Conservation (phyloP, 2,888 invertebrate genomes). For the Leucania comma region DNA sequence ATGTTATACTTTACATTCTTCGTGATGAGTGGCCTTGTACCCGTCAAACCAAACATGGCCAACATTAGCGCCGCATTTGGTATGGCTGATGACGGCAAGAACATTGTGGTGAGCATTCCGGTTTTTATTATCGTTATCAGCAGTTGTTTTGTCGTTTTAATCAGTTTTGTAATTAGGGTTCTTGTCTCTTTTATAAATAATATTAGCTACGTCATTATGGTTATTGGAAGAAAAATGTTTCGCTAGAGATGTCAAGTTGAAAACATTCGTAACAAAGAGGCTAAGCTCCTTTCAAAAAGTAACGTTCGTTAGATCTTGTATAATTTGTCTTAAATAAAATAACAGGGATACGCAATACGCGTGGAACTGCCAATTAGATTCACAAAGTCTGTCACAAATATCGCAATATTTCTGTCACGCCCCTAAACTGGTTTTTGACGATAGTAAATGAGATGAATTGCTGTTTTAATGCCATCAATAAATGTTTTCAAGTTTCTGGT, state of each 20-base stretch:
- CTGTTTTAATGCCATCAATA: neutral
- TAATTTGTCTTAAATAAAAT: constrained; percentile 1
- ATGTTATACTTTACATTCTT: constrained; percentile 88
- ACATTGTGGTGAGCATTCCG: constrained; percentile 81
- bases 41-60: constrained; percentile 89
- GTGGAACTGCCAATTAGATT: neutral
- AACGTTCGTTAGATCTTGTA: neutral
- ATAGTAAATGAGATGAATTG: neutral
- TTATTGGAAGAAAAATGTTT: neutral
- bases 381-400: neutral
- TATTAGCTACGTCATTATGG: neutral
- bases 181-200: neutral
- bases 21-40: constrained; percentile 87
- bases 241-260: no score
- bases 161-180: neutral
- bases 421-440: neutral
- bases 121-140: neutral
- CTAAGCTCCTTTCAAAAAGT: neutral
- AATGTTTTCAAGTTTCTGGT: no score
- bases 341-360: neutral
- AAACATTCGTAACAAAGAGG: neutral
- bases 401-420: neutral
- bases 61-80: constrained; percentile 88
- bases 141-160: neutral
- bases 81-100: constrained; percentile 81